Base-by-base conservation (phyloP, 2,888 invertebrate genomes). In the Orthonychiurus folsomi region DNA sequence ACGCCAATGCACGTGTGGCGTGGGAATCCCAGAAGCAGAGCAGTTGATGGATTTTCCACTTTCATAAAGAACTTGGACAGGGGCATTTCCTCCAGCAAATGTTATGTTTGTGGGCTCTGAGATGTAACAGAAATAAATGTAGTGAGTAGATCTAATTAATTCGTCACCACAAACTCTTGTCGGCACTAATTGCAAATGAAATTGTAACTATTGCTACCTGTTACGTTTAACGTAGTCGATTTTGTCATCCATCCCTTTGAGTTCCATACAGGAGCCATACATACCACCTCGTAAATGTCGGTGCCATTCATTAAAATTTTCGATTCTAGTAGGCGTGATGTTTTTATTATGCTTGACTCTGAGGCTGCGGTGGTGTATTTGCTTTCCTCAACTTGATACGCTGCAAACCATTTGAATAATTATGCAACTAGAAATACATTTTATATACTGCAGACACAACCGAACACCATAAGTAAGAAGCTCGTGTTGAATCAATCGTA, bases 251-350 rank as follows among this genome's bases (percentile, higher is more conserved):
- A 52, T 12, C 20, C 52, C 3, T 52, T 12, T 12, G 52, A 12
- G n/a, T 52, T 52, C 52, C 52, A 52, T 9, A 52, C 52, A 20
- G 52, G 52, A 52, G 52, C 52, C 21, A 23, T 3, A n/a, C 52
- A 52, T 12, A 52, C 5, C 9, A 52, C 52, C 20, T 52, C 52
- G n/a, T 21, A 52, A 20, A 52, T 23, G 3, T n/a, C 9, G 3
- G 52, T 52, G 20, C n/a, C 52, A 23, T 52, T 52, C 52, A 52
- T 20, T 9, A 20, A 23, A 20, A 23, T 52, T 20, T 9, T 37
- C 15, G 37, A 9, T 37, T 5, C 37, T 23, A 21, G n/a, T 23
- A 9, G n/a, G 21, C 52, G 52, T 5, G n/a, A 5, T 9, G 21
- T 12, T 23, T 21, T 52, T 9, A 52, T 52, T 20, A 52, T 52